Evolutionary conservation across 2,888 invertebrate genomes (phyloP).

Genomic region (Digitonthophagus gazella): DNA sequence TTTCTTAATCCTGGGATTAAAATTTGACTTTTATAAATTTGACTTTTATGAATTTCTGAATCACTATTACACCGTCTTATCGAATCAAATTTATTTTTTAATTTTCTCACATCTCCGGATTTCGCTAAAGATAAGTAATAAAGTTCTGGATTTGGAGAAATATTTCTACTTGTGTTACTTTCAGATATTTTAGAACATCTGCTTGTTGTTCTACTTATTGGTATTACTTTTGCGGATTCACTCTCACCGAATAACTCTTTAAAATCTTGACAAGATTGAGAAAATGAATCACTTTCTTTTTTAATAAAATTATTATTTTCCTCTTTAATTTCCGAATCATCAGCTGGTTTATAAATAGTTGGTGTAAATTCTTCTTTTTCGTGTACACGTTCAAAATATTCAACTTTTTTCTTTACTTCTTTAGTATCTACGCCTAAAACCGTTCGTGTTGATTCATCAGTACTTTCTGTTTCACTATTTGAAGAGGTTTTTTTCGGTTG

Average conservation of each 20-base stretch:
- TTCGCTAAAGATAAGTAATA: slow-evolving; percentile 66
- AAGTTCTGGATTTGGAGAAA: slow-evolving; percentile 68
- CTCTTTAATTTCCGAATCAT: slow-evolving; percentile 36
- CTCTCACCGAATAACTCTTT: slow-evolving; percentile 82
- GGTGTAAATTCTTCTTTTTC: slow-evolving; percentile 52
- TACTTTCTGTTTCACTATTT: slow-evolving; percentile 69
- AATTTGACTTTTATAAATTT: slow-evolving; percentile 53
- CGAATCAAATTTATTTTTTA: slow-evolving; percentile 75
- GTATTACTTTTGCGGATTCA: slow-evolving; percentile 56
- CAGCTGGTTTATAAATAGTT: slow-evolving; percentile 52
- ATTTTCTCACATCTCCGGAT: slow-evolving; percentile 73
- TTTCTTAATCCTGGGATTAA: slow-evolving; percentile 50
- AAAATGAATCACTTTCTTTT: slow-evolving; percentile 45
- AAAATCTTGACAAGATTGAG: slow-evolving; percentile 71
- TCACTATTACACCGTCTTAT: slow-evolving; percentile 71
- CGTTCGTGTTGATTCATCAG: slow-evolving; percentile 69
- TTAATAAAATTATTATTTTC: background rate
- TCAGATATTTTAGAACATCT: slow-evolving; percentile 59
- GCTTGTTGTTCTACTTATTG: slow-evolving; percentile 48
- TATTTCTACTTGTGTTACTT: slow-evolving; percentile 68
- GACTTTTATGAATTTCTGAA: slow-evolving; percentile 64
- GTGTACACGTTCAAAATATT: slow-evolving; percentile 74
- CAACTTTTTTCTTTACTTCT: slow-evolving; percentile 72
- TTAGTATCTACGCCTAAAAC: slow-evolving; percentile 60
- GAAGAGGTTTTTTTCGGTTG: slow-evolving; percentile 49